These are phyloP conservation scores for Anas acuta DNA, from an alignment of 2,797 vertebrate species.

Conservation along the genomic window DNA sequence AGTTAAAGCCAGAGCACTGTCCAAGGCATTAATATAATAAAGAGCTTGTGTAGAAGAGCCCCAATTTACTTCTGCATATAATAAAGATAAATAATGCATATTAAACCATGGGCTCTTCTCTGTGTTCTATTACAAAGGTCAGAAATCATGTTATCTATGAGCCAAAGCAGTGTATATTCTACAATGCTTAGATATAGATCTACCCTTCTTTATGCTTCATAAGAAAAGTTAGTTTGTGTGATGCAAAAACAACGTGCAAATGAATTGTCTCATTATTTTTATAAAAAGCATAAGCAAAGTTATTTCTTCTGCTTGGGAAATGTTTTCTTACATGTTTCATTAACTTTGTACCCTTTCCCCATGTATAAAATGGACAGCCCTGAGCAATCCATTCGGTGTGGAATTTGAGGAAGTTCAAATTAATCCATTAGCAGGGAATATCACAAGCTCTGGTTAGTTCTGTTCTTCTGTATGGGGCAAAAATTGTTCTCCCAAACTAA, in stretches of 20 bases:
- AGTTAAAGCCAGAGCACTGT: constrained; percentile 87
- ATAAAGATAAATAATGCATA: constrained; percentile 20
- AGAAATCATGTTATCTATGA: not conserved
- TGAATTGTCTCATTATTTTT: not conserved
- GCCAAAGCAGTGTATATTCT: not conserved
- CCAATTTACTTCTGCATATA: constrained; percentile 92
- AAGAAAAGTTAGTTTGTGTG: not conserved
- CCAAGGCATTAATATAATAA: constrained; percentile 90
- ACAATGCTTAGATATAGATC: not conserved
- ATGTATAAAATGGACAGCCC: not conserved
- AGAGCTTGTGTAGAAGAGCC: constrained; percentile 96
- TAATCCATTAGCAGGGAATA: not conserved
- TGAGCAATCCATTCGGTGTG: not conserved
- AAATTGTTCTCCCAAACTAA: not conserved
- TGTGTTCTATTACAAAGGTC: not conserved
- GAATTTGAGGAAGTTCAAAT: not conserved
- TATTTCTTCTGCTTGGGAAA: not conserved
- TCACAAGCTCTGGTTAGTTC: not conserved
- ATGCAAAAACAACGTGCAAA: not conserved
- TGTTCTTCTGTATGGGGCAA: not conserved
- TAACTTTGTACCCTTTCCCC: not conserved
- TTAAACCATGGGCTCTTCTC: not conserved
- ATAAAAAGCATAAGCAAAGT: not conserved
- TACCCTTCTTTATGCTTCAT: not conserved
- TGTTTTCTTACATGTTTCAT: not conserved